Conservation (phyloP, 2,113 vertebrate genomes). For the Monarcha castaneiventris region DNA sequence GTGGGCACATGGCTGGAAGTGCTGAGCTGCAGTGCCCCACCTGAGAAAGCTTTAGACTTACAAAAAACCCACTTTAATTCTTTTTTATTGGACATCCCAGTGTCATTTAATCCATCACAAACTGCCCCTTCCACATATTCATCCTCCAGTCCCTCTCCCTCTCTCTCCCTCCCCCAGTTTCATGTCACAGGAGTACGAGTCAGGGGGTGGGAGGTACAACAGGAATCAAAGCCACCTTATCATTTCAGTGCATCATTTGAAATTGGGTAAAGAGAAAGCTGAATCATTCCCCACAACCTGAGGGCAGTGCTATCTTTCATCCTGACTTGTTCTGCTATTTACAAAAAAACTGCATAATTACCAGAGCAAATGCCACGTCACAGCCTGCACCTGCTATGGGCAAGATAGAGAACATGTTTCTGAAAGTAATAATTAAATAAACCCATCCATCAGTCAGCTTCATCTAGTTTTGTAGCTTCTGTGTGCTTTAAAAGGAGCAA, state of each 20-base stretch:
- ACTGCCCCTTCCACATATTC: background rate
- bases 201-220: background rate
- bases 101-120: background rate
- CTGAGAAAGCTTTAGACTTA: background rate
- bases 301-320: conserved; percentile 59
- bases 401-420: conserved; percentile 22
- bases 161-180: background rate
- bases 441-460: background rate
- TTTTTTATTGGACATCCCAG: background rate
- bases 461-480: background rate
- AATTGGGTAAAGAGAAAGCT: conserved; percentile 37
- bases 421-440: conserved; percentile 51
- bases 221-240: conserved; percentile 38
- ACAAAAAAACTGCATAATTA: conserved; percentile 57
- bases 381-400: conserved; percentile 50
- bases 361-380: conserved; percentile 67
- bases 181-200: background rate
- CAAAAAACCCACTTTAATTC: background rate
- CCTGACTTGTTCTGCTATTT: conserved; percentile 60
- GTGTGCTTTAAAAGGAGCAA: conserved; percentile 1
- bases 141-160: background rate
- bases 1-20: background rate
- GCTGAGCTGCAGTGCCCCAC: background rate
- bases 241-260: background rate
- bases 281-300: conserved; percentile 45